Evolutionary conservation across 2,797 vertebrate species (phyloP).

Genomic region (Acropternis orthonyx): DNA sequence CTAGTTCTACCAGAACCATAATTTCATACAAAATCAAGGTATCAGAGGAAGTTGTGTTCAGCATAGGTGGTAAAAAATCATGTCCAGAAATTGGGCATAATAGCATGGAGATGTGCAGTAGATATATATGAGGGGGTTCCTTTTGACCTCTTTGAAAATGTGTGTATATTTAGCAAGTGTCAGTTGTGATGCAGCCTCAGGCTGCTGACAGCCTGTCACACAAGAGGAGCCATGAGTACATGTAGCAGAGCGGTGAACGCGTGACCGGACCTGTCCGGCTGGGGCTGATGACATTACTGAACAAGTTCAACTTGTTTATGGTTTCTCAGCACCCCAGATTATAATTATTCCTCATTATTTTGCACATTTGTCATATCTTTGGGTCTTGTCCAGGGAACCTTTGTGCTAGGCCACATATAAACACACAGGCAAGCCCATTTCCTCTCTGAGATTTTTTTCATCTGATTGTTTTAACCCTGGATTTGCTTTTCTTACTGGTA

Average conservation of each 20-base stretch:
- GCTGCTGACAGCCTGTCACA: neutral
- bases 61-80: neutral
- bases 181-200: neutral
- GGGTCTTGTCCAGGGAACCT: slow-evolving; percentile 31
- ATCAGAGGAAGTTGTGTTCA: neutral
- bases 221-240: neutral
- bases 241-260: neutral
- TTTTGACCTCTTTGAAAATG: neutral
- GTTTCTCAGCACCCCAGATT: slow-evolving; percentile 28
- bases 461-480: neutral
- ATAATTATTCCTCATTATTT: slow-evolving; percentile 47
- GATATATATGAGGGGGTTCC: neutral
- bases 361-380: slow-evolving; percentile 36
- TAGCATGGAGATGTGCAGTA: neutral
- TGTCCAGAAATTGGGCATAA: neutral
- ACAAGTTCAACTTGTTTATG: slow-evolving; percentile 41
- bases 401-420: neutral
- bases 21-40: neutral
- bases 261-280: neutral
- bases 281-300: slow-evolving; percentile 14
- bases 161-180: neutral
- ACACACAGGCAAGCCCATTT: neutral
- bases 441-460: neutral
- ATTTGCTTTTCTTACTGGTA: slow-evolving; percentile 8
- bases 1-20: neutral